A percentile compares a stretch with the other conserved stretches of the same genome.
phyloP scores from a whole-genome alignment of 2,113 vertebrate species.

The Phylloscopus trochiloides region DNA sequence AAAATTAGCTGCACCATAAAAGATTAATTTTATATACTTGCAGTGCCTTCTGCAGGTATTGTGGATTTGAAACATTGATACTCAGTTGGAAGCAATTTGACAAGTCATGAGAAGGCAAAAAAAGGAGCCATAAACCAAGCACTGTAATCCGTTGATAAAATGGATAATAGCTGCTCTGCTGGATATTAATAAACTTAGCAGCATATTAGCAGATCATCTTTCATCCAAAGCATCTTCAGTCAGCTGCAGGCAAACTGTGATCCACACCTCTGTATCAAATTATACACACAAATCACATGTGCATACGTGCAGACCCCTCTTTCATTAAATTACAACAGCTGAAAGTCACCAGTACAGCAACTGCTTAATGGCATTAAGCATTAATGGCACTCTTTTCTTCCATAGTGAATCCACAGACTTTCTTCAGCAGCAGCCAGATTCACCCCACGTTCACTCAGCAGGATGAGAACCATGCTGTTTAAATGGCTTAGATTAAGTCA shows the following conservation, averaged over 20 bases:
- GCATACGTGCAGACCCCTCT: fast-evolving
- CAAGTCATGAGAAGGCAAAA: not conserved
- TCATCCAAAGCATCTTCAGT: not conserved
- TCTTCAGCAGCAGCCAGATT: not conserved
- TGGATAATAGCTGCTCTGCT: not conserved
- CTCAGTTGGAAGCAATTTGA: not conserved
- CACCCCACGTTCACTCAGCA: not conserved
- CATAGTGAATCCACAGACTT: not conserved
- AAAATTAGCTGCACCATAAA: not conserved
- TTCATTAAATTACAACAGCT: not conserved
- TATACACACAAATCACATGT: not conserved
- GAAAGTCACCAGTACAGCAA: not conserved
- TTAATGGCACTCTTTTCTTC: not conserved
- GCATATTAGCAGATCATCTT: not conserved
- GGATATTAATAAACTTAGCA: constrained; percentile 10
- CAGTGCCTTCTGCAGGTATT: not conserved
- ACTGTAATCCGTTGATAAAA: not conserved
- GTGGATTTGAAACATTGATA: not conserved
- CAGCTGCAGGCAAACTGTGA: not conserved
- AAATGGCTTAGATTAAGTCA: not conserved
- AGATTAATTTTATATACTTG: not conserved
- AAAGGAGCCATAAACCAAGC: not conserved
- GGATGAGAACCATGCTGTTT: not conserved
- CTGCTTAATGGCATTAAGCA: not conserved
- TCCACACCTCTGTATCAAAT: not conserved